phyloP scores from a whole-genome alignment of 2,888 invertebrate genomes.

The Synergus umbraculus region DNA sequence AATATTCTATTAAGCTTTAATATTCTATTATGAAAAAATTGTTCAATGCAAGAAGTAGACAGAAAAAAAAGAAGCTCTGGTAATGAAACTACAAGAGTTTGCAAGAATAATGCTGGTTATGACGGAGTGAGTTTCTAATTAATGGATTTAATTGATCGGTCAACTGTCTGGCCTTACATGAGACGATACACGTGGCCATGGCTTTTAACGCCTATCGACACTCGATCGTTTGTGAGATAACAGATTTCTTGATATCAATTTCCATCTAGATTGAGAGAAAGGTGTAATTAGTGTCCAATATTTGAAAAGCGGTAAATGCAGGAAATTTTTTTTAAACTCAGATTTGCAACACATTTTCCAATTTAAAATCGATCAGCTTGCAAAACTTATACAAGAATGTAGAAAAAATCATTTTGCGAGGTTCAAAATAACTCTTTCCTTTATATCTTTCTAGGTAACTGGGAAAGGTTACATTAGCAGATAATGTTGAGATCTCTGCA shows the following conservation, averaged over 20 bases:
- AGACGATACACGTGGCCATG: conserved; percentile 29
- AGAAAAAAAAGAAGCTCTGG: background rate
- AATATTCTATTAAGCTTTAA: no score
- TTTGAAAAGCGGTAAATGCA: no score
- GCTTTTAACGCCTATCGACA: conserved; percentile 39
- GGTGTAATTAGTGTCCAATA: background rate
- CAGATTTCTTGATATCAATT: conserved; percentile 34
- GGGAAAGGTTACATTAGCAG: background rate
- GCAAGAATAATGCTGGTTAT: conserved; percentile 21
- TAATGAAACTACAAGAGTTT: background rate
- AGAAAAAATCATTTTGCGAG: no score
- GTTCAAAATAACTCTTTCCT: background rate
- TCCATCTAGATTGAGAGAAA: conserved; percentile 6
- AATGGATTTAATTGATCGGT: conserved; percentile 41
- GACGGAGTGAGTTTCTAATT: conserved; percentile 37
- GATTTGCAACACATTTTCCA: no score
- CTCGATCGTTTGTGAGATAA: conserved; percentile 34
- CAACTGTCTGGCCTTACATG: conserved; percentile 41
- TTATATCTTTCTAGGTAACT: background rate
- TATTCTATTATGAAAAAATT: no score
- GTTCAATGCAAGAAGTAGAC: no score
- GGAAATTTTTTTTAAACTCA: no score
- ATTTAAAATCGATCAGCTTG: no score
- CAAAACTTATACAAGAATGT: no score
- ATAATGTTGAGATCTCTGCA: background rate